These are phyloP conservation scores for Botia kubotai DNA, from an alignment of 2,797 vertebrate species.

Conservation along the genomic window DNA sequence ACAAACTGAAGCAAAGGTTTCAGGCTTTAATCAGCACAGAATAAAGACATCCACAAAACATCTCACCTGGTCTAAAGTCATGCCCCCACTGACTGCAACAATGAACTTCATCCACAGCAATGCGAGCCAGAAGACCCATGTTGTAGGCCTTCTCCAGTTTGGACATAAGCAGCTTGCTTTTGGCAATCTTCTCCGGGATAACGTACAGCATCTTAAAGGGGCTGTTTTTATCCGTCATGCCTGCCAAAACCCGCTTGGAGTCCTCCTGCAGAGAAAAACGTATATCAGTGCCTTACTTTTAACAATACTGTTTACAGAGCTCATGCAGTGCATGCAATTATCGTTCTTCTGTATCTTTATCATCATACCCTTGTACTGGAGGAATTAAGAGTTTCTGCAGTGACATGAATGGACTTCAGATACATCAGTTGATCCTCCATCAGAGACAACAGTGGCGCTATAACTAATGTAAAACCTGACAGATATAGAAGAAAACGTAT, in stretches of 20 bases:
- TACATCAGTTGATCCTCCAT: slow-evolving; percentile 98
- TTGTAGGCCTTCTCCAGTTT: slow-evolving; percentile 94
- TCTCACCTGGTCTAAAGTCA: slow-evolving; percentile 93
- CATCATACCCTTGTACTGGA: slow-evolving; percentile 87
- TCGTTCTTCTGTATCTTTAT: not conserved
- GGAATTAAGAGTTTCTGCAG: slow-evolving; percentile 87
- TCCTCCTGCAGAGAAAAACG: slow-evolving; percentile 79
- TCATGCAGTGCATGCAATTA: not conserved
- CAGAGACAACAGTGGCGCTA: slow-evolving; percentile 92
- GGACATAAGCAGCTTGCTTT: slow-evolving; percentile 97
- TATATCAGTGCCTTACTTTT: too few species aligned
- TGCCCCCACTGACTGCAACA: slow-evolving; percentile 99
- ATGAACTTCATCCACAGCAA: slow-evolving; percentile 96
- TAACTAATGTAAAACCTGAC: slow-evolving; percentile 91
- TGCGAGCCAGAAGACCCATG: slow-evolving; percentile 78
- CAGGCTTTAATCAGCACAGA: not conserved
- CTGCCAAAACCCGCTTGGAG: slow-evolving; percentile 84
- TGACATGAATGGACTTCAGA: slow-evolving; percentile 83
- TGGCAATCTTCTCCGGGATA: slow-evolving; percentile 95
- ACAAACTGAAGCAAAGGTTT: not conserved
- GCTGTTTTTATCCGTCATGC: slow-evolving; percentile 81
- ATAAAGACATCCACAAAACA: not conserved
- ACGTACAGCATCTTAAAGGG: slow-evolving; percentile 93
- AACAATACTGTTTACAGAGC: not conserved
- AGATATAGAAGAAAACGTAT: slow-evolving; percentile 3